Percentiles rank a stretch among this genome's conserved stretches.
These are phyloP conservation scores for Malthinus seriepunctatus DNA, from an alignment of 2,888 invertebrate species.

Conservation along the genomic window DNA sequence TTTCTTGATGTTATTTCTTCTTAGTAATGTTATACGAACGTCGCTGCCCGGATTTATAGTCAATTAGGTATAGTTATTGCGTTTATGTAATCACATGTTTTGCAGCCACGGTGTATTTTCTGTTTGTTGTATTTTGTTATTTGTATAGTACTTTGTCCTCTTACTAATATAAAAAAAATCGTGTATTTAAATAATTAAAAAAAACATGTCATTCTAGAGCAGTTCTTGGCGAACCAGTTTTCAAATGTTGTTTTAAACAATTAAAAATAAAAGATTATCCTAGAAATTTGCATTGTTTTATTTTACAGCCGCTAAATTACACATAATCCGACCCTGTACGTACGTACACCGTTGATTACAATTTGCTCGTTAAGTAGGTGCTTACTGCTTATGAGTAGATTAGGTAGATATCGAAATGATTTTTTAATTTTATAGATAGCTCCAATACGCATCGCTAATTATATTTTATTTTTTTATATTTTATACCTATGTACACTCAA, in stretches of 20 bases:
- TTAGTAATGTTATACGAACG: conserved; percentile 22
- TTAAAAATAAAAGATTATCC: conserved; percentile 45
- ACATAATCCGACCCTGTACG: too few species aligned
- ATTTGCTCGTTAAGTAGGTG: too few species aligned
- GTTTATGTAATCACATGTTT: conserved; percentile 36
- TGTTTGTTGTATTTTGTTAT: conserved; percentile 34
- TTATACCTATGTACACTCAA: too few species aligned
- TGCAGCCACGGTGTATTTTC: conserved; percentile 31
- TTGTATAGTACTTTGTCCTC: conserved; percentile 41
- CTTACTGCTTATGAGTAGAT: too few species aligned
- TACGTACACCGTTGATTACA: too few species aligned
- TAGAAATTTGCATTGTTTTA: conserved; percentile 20
- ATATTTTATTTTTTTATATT: too few species aligned
- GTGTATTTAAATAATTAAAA: conserved; percentile 34
- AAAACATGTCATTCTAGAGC: conserved; percentile 40
- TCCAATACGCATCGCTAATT: too few species aligned
- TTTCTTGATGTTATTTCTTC: conserved; percentile 19
- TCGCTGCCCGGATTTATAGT: conserved; percentile 28
- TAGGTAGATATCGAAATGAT: too few species aligned
- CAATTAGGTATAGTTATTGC: conserved; percentile 31
- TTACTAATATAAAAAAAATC: conserved; percentile 35
- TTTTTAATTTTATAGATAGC: too few species aligned
- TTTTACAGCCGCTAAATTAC: too few species aligned
- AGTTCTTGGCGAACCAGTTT: conserved; percentile 42
- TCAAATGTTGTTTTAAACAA: conserved; percentile 47